Evolutionary conservation across 2,888 invertebrate species (phyloP).

Genomic region (Sycophila texana): DNA sequence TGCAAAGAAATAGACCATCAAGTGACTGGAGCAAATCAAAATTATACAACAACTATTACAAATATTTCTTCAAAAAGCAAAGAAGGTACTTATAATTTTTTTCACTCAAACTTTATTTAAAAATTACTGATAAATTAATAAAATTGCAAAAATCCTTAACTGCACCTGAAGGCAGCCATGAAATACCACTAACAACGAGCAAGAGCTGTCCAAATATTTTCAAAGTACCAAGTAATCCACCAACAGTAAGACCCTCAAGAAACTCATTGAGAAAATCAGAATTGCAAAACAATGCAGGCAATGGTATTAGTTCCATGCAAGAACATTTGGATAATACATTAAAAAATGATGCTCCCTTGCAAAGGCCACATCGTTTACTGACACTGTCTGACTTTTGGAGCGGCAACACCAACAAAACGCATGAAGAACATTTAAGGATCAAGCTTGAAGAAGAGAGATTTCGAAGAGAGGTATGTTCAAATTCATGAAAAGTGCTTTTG

Average conservation of each 20-base stretch:
- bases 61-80: constrained; percentile 24
- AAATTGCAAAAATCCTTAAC: constrained; percentile 34
- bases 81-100: constrained; percentile 21
- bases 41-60: constrained; percentile 29
- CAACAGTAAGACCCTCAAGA: constrained; percentile 38
- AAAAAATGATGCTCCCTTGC: constrained; percentile 22
- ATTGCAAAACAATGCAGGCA: constrained; percentile 53
- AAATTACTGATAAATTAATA: constrained; percentile 36
- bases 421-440: constrained; percentile 69
- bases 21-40: constrained; percentile 27
- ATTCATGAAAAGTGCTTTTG: constrained; percentile 18
- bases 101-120: constrained; percentile 39
- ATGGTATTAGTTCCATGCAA: not conserved
- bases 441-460: constrained; percentile 87
- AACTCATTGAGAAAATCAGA: constrained; percentile 27
- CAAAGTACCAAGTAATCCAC: constrained; percentile 36
- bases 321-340: constrained; percentile 16
- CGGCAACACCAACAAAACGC: constrained; percentile 72
- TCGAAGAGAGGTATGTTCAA: constrained; percentile 81
- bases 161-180: constrained; percentile 20
- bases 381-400: constrained; percentile 84
- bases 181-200: constrained; percentile 19
- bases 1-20: constrained; percentile 30
- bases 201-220: constrained; percentile 50
- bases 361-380: constrained; percentile 68